phyloP scores from a whole-genome alignment of 2,113 vertebrate genomes.

The Rynchops niger region DNA sequence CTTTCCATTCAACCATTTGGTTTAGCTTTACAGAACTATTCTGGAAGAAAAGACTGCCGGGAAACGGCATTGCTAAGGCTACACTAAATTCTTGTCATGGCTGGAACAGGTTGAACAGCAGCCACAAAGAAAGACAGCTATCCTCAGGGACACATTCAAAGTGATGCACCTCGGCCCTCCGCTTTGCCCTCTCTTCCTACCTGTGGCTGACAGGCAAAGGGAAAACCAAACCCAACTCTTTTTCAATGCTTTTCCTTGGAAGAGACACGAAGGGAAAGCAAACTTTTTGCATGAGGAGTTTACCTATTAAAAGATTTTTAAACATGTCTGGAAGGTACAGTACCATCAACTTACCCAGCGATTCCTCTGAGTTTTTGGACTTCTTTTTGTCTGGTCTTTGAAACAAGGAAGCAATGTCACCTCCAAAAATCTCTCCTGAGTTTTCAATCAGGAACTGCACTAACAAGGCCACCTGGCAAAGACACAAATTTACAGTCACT shows the following conservation, averaged over 20 bases:
- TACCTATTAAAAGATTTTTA: background rate
- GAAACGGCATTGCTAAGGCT: background rate
- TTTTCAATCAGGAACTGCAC: conserved; percentile 82
- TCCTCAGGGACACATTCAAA: background rate
- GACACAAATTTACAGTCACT: background rate
- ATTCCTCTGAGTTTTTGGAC: conserved; percentile 34
- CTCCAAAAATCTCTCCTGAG: conserved; percentile 75
- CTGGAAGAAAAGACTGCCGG: background rate
- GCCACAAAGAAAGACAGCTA: background rate
- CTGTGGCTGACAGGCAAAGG: background rate
- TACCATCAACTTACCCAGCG: conserved; percentile 47
- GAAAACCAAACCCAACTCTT: background rate
- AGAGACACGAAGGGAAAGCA: background rate
- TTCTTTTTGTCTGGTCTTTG: conserved; percentile 48
- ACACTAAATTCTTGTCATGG: background rate
- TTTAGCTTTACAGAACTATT: background rate
- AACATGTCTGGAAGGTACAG: background rate
- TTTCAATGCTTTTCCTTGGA: background rate
- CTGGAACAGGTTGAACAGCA: background rate
- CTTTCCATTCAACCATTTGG: background rate
- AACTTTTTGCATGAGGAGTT: background rate
- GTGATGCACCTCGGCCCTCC: background rate
- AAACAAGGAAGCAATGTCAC: conserved; percentile 72
- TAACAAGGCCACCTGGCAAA: conserved; percentile 76
- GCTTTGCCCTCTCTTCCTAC: background rate